Evolutionary conservation across 2,888 invertebrate genomes (phyloP).

Genomic region (Heliothis peltigera): DNA sequence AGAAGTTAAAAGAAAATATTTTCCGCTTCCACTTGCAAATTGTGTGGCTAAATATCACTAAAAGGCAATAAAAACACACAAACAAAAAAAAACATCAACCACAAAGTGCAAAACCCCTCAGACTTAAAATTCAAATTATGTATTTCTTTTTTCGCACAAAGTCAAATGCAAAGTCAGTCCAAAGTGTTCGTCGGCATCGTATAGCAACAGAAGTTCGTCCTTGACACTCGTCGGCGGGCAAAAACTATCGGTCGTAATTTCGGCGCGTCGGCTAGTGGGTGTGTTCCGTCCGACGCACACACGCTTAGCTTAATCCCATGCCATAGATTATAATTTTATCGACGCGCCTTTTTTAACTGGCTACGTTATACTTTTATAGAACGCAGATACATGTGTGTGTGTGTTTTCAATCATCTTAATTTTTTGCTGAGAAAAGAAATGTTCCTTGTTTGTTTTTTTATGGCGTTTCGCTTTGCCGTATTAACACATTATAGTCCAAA

Average conservation of each 20-base stretch:
- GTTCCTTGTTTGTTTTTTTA: slow-evolving; percentile 31
- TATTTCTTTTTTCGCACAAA: slow-evolving; percentile 59
- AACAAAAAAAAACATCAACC: slow-evolving; percentile 25
- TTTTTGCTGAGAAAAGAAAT: slow-evolving; percentile 45
- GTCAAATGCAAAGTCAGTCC: slow-evolving; percentile 59
- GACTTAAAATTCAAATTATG: slow-evolving; percentile 58
- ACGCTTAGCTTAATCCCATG: slow-evolving; percentile 61
- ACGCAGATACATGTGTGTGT: slow-evolving; percentile 32
- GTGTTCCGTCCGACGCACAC: slow-evolving; percentile 78
- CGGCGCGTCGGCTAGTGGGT: slow-evolving; percentile 83
- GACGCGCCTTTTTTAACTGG: slow-evolving; percentile 57
- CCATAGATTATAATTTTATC: slow-evolving; percentile 71
- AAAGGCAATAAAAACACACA: slow-evolving; percentile 2
- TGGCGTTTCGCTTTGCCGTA: slow-evolving; percentile 9
- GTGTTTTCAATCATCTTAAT: slow-evolving; percentile 33
- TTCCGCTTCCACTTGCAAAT: slow-evolving; percentile 7
- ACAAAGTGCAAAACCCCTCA: slow-evolving; percentile 46
- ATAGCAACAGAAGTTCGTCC: slow-evolving; percentile 83
- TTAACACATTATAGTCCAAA: background rate
- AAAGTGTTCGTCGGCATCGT: slow-evolving; percentile 61
- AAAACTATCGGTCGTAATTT: slow-evolving; percentile 85
- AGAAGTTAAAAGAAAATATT: slow-evolving; percentile 13
- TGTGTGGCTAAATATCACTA: background rate
- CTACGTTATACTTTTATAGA: slow-evolving; percentile 41
- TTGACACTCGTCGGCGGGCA: slow-evolving; percentile 87